Evolutionary conservation across 1,140 invertebrate species (phyloP), one percentile per base, ranked within the genome.

Genomic region (Mamestra configurata): DNA sequence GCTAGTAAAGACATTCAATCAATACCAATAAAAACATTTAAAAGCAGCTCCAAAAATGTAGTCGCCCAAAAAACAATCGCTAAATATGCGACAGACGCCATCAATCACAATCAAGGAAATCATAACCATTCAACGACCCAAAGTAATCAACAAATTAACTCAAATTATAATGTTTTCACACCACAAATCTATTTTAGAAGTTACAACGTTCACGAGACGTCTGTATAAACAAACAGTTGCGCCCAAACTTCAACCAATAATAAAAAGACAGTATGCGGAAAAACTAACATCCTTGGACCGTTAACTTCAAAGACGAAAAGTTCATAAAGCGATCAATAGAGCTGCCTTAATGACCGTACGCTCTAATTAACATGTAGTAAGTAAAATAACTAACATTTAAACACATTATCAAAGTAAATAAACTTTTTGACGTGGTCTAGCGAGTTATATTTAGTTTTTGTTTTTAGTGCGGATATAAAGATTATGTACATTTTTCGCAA

Each of bases 251-350:
- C 92, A 89, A 89, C 90, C 93, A 93, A 93, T 93, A 91, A 93
- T 94, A 94, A 94, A 93, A 94, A 93, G 89, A 92, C 90, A 94
- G 86, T 93, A 89, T 92, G 91, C 92, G 93, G 92, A 94, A 94
- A 94, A 94, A 94, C 92, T 94, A 94, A 94, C 93, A 94, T 94
- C 93, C 92, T 93, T 86, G 77, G 75, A 68, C 85, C 77, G 88
- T 94, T 93, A 91, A 94, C 84, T 88, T 94, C 93, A 94, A 94
- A 94, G 89, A 84, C 93, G 88, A 84, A 59, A 66, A 79, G 84
- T 87, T 92, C 90, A 91, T 92, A 90, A 89, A 89, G 84, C 86
- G 88, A 92, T 92, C 92, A 91, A 92, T 92, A 89, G 84, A 82
- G 85, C 73, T 79, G 57, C 75, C 79, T 85, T 88, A 88, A 88